Conservation (phyloP, 2,888 invertebrate genomes). For the Laothoe populi region DNA sequence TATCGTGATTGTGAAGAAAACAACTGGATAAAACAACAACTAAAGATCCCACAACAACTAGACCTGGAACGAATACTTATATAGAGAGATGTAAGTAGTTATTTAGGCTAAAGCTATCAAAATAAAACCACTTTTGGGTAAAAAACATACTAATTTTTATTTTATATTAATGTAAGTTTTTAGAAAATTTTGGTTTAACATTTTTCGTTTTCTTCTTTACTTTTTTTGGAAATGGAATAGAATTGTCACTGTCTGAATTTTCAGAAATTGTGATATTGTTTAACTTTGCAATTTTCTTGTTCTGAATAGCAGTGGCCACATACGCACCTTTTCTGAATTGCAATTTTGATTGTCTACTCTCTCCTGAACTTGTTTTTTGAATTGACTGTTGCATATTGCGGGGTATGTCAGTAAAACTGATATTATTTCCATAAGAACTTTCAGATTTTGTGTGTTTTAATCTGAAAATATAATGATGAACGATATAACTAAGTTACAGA, state of each 20-base stretch:
- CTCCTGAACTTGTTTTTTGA: slow-evolving; percentile 55
- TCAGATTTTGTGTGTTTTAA: slow-evolving; percentile 75
- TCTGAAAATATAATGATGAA: slow-evolving; percentile 56
- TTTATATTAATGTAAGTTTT: slow-evolving; percentile 62
- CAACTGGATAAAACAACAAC: too few relatives aligned
- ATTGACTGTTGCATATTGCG: slow-evolving; percentile 55
- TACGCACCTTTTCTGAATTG: slow-evolving; percentile 86
- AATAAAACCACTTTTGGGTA: neutral
- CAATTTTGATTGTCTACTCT: slow-evolving; percentile 62
- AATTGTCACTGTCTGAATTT: slow-evolving; percentile 77
- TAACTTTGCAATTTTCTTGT: slow-evolving; percentile 62
- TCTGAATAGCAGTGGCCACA: slow-evolving; percentile 84
- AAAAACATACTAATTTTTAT: slow-evolving; percentile 29
- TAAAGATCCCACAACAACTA: too few relatives aligned
- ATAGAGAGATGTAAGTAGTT: too few relatives aligned
- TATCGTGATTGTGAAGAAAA: too few relatives aligned
- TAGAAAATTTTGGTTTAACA: slow-evolving; percentile 60
- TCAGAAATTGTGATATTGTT: slow-evolving; percentile 59
- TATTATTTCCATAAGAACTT: slow-evolving; percentile 65
- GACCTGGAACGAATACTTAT: too few relatives aligned
- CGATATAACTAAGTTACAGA: neutral
- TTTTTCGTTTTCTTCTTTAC: slow-evolving; percentile 76
- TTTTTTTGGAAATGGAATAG: slow-evolving; percentile 68
- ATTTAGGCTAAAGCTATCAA: neutral
- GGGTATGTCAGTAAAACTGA: slow-evolving; percentile 78